These are phyloP conservation scores for Mythimna ferrago DNA, from an alignment of 2,888 invertebrate genomes.

Conservation along the genomic window DNA sequence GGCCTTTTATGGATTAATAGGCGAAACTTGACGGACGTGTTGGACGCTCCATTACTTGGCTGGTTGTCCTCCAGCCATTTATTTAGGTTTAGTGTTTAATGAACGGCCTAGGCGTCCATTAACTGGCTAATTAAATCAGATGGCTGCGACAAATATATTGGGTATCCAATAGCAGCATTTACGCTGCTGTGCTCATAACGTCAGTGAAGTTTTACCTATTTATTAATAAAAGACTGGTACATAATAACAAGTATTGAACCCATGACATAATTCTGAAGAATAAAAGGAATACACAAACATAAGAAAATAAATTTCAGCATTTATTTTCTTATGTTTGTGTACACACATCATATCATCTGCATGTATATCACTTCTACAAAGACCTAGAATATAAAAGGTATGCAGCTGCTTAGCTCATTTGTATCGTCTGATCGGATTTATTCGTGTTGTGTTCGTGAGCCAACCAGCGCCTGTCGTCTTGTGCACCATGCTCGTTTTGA, in stretches of 20 bases:
- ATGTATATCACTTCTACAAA: constrained; percentile 3
- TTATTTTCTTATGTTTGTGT: too few species aligned
- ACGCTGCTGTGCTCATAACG: too few species aligned
- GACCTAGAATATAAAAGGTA: constrained; percentile 9
- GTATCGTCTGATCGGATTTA: constrained; percentile 15
- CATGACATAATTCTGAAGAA: too few species aligned
- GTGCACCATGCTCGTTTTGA: constrained; percentile 23
- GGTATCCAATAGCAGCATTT: background rate
- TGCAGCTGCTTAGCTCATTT: constrained; percentile 38
- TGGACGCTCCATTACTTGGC: too few species aligned
- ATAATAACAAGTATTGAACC: background rate
- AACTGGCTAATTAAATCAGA: too few species aligned
- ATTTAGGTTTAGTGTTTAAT: too few species aligned
- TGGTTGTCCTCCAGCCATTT: too few species aligned
- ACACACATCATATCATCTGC: constrained; percentile 15
- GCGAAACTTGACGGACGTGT: background rate
- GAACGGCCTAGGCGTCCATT: too few species aligned
- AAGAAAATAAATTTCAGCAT: background rate
- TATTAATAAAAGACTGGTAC: too few species aligned
- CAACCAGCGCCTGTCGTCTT: background rate
- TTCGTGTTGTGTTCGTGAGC: constrained; percentile 19
- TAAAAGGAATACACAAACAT: background rate
- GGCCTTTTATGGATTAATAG: background rate
- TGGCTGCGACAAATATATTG: background rate
- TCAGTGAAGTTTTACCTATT: too few species aligned